Conservation (phyloP, 2,113 vertebrate species). For the Hoplias malabaricus region DNA sequence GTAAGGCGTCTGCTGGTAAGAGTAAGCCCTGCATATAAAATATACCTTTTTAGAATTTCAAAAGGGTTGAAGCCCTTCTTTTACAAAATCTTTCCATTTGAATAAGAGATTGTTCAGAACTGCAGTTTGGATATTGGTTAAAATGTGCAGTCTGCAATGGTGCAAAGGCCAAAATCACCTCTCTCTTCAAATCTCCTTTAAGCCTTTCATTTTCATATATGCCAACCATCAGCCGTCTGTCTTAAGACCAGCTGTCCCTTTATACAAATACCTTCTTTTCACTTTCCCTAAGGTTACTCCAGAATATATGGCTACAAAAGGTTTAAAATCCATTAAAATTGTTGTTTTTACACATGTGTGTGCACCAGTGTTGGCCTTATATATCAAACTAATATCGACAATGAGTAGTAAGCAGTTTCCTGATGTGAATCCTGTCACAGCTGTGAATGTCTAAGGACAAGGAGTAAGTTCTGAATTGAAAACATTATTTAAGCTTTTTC, state of each 20-base stretch:
- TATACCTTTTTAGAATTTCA: slow-evolving; percentile 27
- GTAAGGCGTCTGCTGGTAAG: slow-evolving; percentile 1
- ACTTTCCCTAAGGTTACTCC: neutral
- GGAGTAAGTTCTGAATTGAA: no score
- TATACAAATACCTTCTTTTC: neutral
- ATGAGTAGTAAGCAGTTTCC: no score
- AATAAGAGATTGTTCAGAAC: slow-evolving; percentile 7
- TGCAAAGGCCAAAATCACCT: neutral
- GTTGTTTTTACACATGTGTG: no score
- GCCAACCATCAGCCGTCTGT: neutral
- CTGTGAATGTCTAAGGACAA: no score
- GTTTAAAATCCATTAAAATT: slow-evolving; percentile 3
- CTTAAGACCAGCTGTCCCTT: neutral
- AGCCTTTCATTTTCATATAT: neutral
- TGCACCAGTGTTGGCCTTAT: no score
- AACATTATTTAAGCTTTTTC: no score
- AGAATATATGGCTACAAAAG: neutral
- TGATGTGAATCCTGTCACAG: no score
- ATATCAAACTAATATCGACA: no score
- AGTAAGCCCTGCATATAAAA: slow-evolving; percentile 3
- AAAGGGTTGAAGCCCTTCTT: neutral
- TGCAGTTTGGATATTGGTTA: neutral
- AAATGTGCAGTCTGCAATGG: neutral
- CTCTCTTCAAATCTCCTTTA: no score
- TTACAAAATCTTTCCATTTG: neutral